Base-by-base conservation (phyloP, 2,797 vertebrate genomes). In the Neolamprologus multifasciatus region DNA sequence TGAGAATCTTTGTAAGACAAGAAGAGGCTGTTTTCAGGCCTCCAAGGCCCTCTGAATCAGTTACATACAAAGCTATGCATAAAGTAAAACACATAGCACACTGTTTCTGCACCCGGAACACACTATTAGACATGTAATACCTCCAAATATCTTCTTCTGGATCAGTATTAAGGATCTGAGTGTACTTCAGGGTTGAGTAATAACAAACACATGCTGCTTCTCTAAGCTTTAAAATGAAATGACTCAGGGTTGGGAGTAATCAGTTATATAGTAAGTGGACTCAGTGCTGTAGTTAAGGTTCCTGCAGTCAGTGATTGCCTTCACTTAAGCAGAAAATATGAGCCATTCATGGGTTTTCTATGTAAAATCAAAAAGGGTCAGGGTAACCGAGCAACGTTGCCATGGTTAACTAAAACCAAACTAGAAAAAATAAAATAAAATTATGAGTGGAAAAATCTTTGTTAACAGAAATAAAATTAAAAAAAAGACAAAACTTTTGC, bases 1-100 rank as follows among this genome's bases (percentile, higher is more conserved):
- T 92, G 86, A 83, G 79, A 78, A 91, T 93, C 95, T 92, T 95
- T 95, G 94, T 95, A 85, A 84, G 57, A 43, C 43, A 48, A 88
- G 81, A 92, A 84, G 89, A 92, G 93, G 87, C 88, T 84, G 83
- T 90, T 89, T 88, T 84, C 55, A 59, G 84, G 83, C 87, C 92
- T 92, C 87, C 4, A 64, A 82, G 90, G 93, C 54, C 82, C 51
- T 85, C 64, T 59, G 84, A 89, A 80, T 91, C 87, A 59, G 67
- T 83, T 86, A 29, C 83, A 69, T 84, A 88, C 84, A 81, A 84
- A 29, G 43, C 85, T 87, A 82, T 36, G 31, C 81, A 80, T 50
- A 76, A 54, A 89, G 52, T 77, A 80, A 88, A 90, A 87, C 85
- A 93, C 87, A 88, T 62, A 23, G 81, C 64, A 9, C 45, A 64